Evolutionary conservation across 2,113 vertebrate species (phyloP), one percentile per base, ranked within the genome.

Genomic region (Erinaceus europaeus): DNA sequence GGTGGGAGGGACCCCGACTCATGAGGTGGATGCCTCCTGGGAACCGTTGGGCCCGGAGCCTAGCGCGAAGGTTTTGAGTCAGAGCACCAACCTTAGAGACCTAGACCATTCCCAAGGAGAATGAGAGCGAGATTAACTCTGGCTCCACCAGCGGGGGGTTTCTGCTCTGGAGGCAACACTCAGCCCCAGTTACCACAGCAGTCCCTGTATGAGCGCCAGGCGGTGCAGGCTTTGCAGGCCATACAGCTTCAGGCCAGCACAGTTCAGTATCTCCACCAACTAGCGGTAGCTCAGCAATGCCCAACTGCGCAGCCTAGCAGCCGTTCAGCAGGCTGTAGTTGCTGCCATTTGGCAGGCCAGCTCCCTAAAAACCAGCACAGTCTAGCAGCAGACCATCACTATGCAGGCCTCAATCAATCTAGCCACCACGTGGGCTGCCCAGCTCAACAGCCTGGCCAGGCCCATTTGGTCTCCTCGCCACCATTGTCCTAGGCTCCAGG

Each of bases 251-350:
- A 99, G 95, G 99, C 99, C 42, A 99, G 99, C 90, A 99, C 99
- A 36, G 99, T 99, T 72, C 99, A 99, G 94, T 99, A 99, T 94
- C 99, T 99, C 88, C 99, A 99, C 95, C 99, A 99, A 95, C 74
- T 99, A 99, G 92, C 99, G 99, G 96, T 99, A 99, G 95, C 98
- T 99, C 95, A 99, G 97, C 89, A 99, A 96, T 84, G 99, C 98
- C 65, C 99, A 99, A 92, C 97, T 99, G 65, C 98, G 99, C 73
- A 99, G 98, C 93, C 93, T 99, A 94, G 99, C 99, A n/a, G 99
- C 99, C 6, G 99, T 99, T 87, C 99, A 99, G 97, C 99, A 99
- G 99, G 99, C 98, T 79, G 99, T 99, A 0, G 98, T 99, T 84
- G 99, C 98, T 93, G 99, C 99, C 65, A 99, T 98, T 88, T 98